These are phyloP conservation scores for Vanessa tameamea DNA, from an alignment of 1,140 invertebrate genomes.

Conservation along the genomic window DNA sequence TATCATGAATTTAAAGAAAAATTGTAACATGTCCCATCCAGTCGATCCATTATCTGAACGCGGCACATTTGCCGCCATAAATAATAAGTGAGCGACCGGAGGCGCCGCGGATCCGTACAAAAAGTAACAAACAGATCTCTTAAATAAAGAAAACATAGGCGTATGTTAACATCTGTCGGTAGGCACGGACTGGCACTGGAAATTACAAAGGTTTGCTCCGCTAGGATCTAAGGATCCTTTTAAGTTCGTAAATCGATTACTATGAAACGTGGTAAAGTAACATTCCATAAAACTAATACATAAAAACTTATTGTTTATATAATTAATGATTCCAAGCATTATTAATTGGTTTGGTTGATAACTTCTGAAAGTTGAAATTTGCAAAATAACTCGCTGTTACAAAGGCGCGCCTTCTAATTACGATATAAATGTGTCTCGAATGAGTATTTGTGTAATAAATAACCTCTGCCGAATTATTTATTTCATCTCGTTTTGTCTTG, in stretches of 20 bases:
- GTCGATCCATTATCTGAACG: constrained; percentile 28
- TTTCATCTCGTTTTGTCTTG: too few relatives aligned
- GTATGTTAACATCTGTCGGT: constrained; percentile 76
- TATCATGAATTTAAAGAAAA: not conserved
- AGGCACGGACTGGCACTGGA: constrained; percentile 42
- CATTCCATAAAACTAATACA: too few relatives aligned
- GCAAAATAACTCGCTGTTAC: too few relatives aligned
- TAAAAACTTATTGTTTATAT: too few relatives aligned
- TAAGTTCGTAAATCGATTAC: not conserved
- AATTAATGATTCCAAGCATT: too few relatives aligned
- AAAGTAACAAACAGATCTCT: constrained; percentile 79
- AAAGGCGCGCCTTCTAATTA: too few relatives aligned
- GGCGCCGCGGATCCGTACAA: constrained; percentile 75
- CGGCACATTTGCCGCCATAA: constrained; percentile 72
- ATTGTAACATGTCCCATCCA: constrained; percentile 23
- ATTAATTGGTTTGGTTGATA: too few relatives aligned
- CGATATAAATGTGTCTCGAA: too few relatives aligned
- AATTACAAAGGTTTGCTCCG: constrained; percentile 33
- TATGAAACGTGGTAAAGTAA: not conserved
- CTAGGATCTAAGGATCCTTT: constrained; percentile 12
- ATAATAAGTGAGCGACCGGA: constrained; percentile 77
- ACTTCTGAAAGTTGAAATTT: too few relatives aligned
- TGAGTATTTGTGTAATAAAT: too few relatives aligned
- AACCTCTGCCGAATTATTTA: too few relatives aligned
- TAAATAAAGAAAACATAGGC: constrained; percentile 79